Evolutionary conservation across 2,113 vertebrate species (phyloP), one percentile per base, ranked within the genome.

Genomic region (Triplophysa siluroides): DNA sequence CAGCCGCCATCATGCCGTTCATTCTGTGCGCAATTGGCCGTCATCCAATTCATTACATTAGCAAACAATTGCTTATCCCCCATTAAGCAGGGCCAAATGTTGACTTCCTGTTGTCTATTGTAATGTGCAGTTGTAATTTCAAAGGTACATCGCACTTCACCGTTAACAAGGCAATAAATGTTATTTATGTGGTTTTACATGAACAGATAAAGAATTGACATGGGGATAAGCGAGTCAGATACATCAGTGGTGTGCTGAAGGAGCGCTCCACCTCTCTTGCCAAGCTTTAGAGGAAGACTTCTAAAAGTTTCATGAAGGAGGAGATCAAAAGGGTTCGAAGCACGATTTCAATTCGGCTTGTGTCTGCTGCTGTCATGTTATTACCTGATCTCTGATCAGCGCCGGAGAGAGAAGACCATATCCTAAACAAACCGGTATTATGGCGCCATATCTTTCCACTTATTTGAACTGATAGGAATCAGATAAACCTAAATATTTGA

Each of bases 51-150:
- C 45, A 86, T 86, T 76, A 82, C 71, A 83, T 47, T 52, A 82
- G 77, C 78, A 84, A 84, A 85, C 62, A 8, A 84, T 79, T 77
- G 73, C 86, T 86, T 82, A 80, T 61, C 54, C 62, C 68, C 47
- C 69, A 64, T 84, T 75, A 78, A 76, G 68, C 77, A 78, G 23
- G 71, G 64, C 77, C 79, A 69, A 66, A 72, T 81, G 41, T 67
- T 77, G 75, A 79, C 60, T 72, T 63, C 54, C 72, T 13, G 47
- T 6, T 52, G 70, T 41, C 43, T 47, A 43, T 11, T 54, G 21
- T 29, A 60, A 38, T 65, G 63, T 50, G 4, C 3, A 62, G 63
- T 29, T 68, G 76, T 80, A 63, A 82, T 79, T 54, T 69, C 50
- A 29, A 56, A 77, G 76, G 58, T 65, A 29, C 68, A 64, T 63